phyloP scores from a whole-genome alignment of 2,888 invertebrate species.

The Caenorhabditis becei region DNA sequence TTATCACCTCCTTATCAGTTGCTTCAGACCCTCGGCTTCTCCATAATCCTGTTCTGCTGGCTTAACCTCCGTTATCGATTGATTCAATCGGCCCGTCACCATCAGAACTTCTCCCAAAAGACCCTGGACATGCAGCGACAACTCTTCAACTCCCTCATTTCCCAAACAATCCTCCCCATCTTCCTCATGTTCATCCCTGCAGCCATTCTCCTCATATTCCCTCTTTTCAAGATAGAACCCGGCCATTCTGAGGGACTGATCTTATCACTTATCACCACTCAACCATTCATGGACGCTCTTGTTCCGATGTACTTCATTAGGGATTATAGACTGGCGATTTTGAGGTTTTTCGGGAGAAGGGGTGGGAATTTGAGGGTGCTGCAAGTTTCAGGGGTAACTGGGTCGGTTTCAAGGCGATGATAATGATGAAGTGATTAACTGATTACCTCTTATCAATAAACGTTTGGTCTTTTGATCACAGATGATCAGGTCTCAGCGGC shows the following conservation, averaged over 20 bases:
- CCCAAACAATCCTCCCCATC: conserved; percentile 37
- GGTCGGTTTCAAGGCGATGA: neutral
- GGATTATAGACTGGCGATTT: conserved; percentile 25
- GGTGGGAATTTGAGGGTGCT: neutral
- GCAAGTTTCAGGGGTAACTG: neutral
- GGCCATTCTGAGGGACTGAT: conserved; percentile 4
- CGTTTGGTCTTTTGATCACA: too few relatives aligned
- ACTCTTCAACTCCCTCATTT: conserved; percentile 32
- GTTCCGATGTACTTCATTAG: conserved; percentile 41
- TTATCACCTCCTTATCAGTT: neutral
- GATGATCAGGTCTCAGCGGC: too few relatives aligned
- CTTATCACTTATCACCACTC: conserved; percentile 9
- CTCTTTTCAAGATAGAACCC: conserved; percentile 26
- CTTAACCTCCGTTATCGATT: conserved; percentile 2
- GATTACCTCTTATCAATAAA: too few relatives aligned
- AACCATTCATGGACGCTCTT: conserved; percentile 26
- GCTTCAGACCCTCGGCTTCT: conserved; percentile 19
- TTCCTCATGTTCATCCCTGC: conserved; percentile 35
- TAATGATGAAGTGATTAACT: neutral
- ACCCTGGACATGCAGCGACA: conserved; percentile 43
- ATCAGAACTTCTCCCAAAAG: conserved; percentile 11
- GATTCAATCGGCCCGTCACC: conserved; percentile 9
- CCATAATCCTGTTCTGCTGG: conserved; percentile 35
- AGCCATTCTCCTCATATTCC: conserved; percentile 21
- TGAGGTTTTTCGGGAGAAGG: neutral